Evolutionary conservation across 1,140 invertebrate species (phyloP), one percentile per base, ranked within the genome.

Genomic region (Euborellia annulipes): DNA sequence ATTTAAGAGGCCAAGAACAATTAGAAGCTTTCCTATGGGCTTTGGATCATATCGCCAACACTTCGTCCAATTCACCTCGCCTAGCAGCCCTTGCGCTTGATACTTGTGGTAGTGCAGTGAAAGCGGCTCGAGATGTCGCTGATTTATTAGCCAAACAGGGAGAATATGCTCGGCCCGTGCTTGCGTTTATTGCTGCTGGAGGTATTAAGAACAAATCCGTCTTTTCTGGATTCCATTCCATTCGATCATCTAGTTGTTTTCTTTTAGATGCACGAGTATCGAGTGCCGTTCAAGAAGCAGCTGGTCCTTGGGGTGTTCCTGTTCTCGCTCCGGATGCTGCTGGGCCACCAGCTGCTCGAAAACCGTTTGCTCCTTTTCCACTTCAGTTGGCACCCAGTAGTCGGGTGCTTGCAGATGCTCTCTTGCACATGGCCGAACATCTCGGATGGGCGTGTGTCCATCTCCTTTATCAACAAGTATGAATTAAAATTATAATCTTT

Each of bases 371-470:
- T 36, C 55, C 58, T 17, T 50, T 52, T 1, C 54, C 60, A 3
- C 45, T 63, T 3, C 55, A 58, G 13, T 49, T 58, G 3, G 54
- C 54, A 2, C 46, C 58, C n/a, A 50, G 55, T 7, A 57, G 56
- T 36, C 34, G 50, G 16, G 42, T 56, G 2, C 47, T 49, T 36
- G 57, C 54, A 2, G 50, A 50, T 11, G 52, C 51, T 4, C 41
- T 61, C 11, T 42, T 56, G 1, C 49, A 45, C 8, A 34, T 61
- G 13, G 22, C 58, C 18, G 38, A 50, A 11, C 51, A 56, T 18
- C 53, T 54, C 32, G 48, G 52, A 13, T 61, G 58, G 58, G 44
- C 48, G 21, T 55, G 52, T 30, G 52, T 61, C 3, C 55, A 56
- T 16, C 46, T 55, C 7, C 43, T 62, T 19, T 57, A 59, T 50